phyloP scores from a whole-genome alignment of 2,113 vertebrate genomes.

The Sphyrna mokarran region DNA sequence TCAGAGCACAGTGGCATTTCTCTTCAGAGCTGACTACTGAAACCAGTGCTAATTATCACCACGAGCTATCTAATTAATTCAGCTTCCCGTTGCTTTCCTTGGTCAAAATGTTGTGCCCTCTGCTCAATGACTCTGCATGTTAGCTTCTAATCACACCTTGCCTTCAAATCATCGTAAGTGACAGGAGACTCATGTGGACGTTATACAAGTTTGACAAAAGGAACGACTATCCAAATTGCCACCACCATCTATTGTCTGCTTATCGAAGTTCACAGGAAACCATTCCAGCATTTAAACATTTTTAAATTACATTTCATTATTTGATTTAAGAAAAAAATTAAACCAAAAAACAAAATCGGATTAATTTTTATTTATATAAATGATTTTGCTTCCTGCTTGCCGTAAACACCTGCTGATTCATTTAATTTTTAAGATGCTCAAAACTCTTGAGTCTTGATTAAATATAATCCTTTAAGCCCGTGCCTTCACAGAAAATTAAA shows the following conservation, averaged over 20 bases:
- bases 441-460: conserved; percentile 23
- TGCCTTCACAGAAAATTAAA: conserved; percentile 22
- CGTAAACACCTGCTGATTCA: conserved; percentile 27
- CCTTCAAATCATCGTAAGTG: not conserved
- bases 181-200: too few relatives aligned
- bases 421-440: conserved; percentile 32
- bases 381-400: not conserved
- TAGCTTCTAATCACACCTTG: not conserved
- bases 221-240: not conserved
- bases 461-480: conserved; percentile 30
- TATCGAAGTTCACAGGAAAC: not conserved
- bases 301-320: conserved; percentile 26
- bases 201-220: not conserved
- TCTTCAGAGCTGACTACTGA: not conserved
- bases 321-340: not conserved
- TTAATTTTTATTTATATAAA: conserved; percentile 28
- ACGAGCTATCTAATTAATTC: not conserved
- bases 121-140: not conserved
- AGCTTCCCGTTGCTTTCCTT: not conserved
- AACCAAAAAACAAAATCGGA: not conserved
- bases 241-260: not conserved
- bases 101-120: not conserved
- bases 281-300: not conserved
- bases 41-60: not conserved
- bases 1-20: not conserved